Percentiles rank a stretch among this genome's conserved stretches.
Evolutionary conservation across 2,113 vertebrate species (phyloP).

Genomic region (Lathamus discolor): DNA sequence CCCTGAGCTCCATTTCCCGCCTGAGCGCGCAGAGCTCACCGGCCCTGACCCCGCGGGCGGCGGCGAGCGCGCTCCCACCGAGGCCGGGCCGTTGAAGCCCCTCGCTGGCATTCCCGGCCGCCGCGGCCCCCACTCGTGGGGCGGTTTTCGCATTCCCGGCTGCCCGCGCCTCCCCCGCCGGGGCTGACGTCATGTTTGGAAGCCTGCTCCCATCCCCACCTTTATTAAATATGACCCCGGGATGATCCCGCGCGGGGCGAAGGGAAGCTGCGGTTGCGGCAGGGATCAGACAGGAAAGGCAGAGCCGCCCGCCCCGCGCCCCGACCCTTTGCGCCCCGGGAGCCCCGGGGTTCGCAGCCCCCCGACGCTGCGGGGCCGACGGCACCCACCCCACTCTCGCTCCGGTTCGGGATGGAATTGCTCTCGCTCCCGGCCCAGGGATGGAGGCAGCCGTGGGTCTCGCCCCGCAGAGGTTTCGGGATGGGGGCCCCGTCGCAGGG

Average conservation of each 20-base stretch:
- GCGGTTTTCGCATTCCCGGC: conserved; percentile 19
- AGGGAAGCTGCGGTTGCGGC: conserved; percentile 70
- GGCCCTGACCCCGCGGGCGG: conserved; percentile 56
- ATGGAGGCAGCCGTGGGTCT: accelerated
- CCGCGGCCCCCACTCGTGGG: conserved; percentile 23
- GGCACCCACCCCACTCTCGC: accelerated
- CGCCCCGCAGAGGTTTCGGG: not conserved
- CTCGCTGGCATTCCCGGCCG: conserved; percentile 17
- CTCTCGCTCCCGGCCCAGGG: not conserved
- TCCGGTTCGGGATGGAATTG: not conserved
- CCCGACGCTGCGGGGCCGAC: accelerated
- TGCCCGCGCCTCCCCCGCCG: conserved; percentile 30
- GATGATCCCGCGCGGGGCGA: conserved; percentile 66
- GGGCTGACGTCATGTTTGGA: conserved; percentile 63
- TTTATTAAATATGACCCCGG: conserved; percentile 85
- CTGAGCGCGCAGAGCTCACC: conserved; percentile 47
- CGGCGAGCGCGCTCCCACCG: conserved; percentile 53
- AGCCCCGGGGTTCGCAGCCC: not conserved
- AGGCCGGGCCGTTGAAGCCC: conserved; percentile 60
- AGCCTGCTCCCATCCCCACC: conserved; percentile 72
- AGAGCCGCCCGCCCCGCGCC: conserved; percentile 55
- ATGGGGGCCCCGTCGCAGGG: accelerated
- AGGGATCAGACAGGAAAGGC: conserved; percentile 56
- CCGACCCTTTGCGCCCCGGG: not conserved
- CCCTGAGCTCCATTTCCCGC: conserved; percentile 62